Percentiles rank a stretch among this genome's conserved stretches.
Conservation (phyloP, 2,113 vertebrate species). For the mouse (Mus musculus) region DNA sequence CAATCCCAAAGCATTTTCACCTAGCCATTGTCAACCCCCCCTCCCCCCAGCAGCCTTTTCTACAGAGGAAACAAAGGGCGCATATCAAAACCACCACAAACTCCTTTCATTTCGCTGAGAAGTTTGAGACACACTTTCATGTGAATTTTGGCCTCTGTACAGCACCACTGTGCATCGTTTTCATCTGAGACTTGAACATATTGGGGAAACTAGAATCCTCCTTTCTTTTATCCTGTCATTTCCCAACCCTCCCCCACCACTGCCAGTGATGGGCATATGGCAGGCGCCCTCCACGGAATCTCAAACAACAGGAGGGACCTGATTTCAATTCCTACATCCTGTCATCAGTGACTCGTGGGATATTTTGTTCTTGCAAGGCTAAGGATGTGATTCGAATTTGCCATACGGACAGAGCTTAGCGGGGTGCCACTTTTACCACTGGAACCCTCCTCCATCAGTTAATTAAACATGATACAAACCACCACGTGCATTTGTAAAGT, state of each 20-base stretch:
- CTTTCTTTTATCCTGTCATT: constrained; percentile 95
- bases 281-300: constrained; percentile 93
- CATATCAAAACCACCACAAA: background rate
- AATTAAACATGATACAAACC: constrained; percentile 94
- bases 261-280: constrained; percentile 96
- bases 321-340: constrained; percentile 93
- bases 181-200: constrained; percentile 96
- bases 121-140: constrained; percentile 87
- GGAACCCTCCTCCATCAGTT: constrained; percentile 91
- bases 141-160: constrained; percentile 88
- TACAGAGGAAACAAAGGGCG: constrained; percentile 24
- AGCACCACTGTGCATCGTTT: constrained; percentile 87
- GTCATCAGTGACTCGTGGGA: constrained; percentile 92
- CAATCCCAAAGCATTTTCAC: constrained; percentile 66
- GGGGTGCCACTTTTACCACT: constrained; percentile 87
- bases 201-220: constrained; percentile 91
- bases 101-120: constrained; percentile 83
- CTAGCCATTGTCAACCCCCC: constrained; percentile 73
- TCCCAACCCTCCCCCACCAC: constrained; percentile 83
- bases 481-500: constrained; percentile 89
- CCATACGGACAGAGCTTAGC: constrained; percentile 90
- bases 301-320: constrained; percentile 93
- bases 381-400: constrained; percentile 90
- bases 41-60: background rate
- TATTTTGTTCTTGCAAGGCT: constrained; percentile 90